Evolutionary conservation across 2,113 vertebrate species (phyloP).

Genomic region (Calonectris borealis): DNA sequence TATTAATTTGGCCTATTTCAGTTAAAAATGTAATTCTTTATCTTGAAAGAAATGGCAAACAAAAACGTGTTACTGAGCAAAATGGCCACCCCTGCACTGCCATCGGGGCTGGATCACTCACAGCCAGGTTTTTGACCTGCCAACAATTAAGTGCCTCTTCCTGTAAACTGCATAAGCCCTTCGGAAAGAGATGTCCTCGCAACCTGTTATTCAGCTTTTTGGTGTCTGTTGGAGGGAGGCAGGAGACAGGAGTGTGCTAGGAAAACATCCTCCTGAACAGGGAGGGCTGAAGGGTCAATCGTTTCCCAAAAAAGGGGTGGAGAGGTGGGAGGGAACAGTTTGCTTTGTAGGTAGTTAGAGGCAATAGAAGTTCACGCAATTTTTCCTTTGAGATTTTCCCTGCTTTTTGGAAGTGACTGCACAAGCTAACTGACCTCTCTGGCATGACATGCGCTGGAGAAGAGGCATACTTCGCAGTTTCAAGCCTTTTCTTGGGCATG

Average conservation of each 20-base stretch:
- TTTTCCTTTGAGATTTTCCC: neutral
- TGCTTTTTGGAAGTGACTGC: neutral
- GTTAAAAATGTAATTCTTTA: constrained; percentile 47
- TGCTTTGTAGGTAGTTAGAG: neutral
- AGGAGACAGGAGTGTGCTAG: neutral
- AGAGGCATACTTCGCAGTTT: neutral
- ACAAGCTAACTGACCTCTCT: neutral
- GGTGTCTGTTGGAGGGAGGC: neutral
- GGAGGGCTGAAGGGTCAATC: neutral
- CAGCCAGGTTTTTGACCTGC: neutral
- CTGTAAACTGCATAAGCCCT: neutral
- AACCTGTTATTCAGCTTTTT: neutral
- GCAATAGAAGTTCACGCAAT: neutral
- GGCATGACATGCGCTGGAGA: neutral
- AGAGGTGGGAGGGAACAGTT: neutral
- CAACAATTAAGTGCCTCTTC: neutral
- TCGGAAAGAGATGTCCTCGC: neutral
- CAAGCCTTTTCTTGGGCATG: neutral
- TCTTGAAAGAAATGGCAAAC: constrained; percentile 39
- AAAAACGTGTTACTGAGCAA: constrained; percentile 16
- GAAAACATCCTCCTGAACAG: neutral
- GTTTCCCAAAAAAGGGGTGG: neutral
- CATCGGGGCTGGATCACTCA: neutral
- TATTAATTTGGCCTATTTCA: constrained; percentile 41
- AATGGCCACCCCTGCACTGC: neutral